phyloP scores from a whole-genome alignment of 2,113 vertebrate genomes.

The Plestiodon gilberti region DNA sequence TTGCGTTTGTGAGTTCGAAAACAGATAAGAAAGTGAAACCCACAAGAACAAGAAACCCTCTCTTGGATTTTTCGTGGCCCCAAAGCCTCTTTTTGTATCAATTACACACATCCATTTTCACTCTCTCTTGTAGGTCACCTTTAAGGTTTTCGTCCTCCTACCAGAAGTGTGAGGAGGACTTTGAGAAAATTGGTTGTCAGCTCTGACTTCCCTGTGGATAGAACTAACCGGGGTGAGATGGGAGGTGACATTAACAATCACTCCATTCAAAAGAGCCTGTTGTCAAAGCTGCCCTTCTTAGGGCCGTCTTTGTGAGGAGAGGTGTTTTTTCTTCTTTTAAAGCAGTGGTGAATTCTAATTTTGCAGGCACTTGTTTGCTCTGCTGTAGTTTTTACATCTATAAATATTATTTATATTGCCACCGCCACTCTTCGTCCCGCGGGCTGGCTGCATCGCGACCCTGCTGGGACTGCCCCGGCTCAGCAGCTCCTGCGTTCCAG shows the following conservation, averaged over 20 bases:
- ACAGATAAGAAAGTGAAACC: neutral
- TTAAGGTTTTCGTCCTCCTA: neutral
- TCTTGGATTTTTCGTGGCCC: neutral
- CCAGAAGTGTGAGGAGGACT: neutral
- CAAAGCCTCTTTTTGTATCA: neutral
- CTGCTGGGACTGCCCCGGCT: too few species aligned
- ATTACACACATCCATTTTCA: neutral
- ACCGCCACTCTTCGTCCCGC: too few species aligned
- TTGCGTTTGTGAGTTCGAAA: neutral
- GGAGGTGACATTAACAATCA: neutral
- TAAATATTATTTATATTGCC: neutral
- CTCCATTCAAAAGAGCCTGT: neutral
- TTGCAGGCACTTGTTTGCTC: neutral
- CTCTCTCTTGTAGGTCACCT: neutral
- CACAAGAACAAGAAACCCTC: neutral
- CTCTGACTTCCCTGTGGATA: neutral
- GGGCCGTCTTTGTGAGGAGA: neutral
- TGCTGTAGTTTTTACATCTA: neutral
- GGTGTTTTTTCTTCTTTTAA: neutral
- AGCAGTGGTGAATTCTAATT: neutral
- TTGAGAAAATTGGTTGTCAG: neutral
- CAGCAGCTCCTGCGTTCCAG: too few species aligned
- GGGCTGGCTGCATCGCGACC: too few species aligned
- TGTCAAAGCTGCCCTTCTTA: conserved; percentile 8
- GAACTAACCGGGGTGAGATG: neutral